Evolutionary conservation across 2,113 vertebrate genomes (phyloP), one percentile per base, ranked within the genome.

Genomic region (Apeltes quadracus): DNA sequence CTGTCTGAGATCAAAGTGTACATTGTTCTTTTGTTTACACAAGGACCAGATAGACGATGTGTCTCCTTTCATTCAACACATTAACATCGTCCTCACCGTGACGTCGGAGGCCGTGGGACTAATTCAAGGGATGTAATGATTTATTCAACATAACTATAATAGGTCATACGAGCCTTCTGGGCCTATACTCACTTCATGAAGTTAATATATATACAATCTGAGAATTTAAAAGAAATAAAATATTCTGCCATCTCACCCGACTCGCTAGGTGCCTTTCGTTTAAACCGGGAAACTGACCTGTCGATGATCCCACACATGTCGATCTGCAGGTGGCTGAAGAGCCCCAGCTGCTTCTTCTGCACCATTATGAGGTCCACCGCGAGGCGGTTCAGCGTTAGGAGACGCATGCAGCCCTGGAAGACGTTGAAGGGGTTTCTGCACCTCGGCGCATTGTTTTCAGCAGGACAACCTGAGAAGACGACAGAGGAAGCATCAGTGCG

Each of bases 391-490:
- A 95, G 75, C 8, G 90, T 93, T 78, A 98, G 91, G 43, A 93
- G 94, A 51, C 90, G 90, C 96, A 99, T 95, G 56, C 97, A 99
- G 54, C 97, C 97, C 90, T 97, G 96, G 90, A 99, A 99, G 13
- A 90, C 88, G 66, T 29, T 73, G 46, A 94, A 89, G 9, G 92
- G 93, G 41, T 91, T 95, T 82, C 93, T 92, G 82, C 96, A 98
- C 29, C 88, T 89, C 64, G 84, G 91, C 54, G 62, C 62, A 22
- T 90, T 89, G 72, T 84, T 90, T 57, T 59, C 91, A 46, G 79
- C 83, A 6, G 96, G 95, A 75, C 97, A 98, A 48, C 97, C 97
- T 98, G 88, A 15, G 78, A 76, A 32, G 64, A 32, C 3, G 15
- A 58, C 11, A 23, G 2, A 50, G 15, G 5, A 2, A 51, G 9